These are phyloP conservation scores for Psittacara wagleri DNA, from an alignment of 2,113 vertebrate species.

Conservation along the genomic window DNA sequence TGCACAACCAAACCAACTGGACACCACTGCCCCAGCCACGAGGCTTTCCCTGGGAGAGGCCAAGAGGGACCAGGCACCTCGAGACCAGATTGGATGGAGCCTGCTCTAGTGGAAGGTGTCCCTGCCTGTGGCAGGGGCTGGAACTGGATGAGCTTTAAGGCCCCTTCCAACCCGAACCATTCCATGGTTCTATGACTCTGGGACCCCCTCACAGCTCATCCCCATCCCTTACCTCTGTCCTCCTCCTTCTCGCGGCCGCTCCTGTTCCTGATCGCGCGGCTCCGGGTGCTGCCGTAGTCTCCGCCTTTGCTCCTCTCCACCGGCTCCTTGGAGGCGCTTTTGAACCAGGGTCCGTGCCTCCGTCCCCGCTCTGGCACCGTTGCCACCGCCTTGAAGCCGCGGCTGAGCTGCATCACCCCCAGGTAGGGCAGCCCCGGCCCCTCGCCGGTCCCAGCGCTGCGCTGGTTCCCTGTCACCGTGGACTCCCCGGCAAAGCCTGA, in stretches of 20 bases:
- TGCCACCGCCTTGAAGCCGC: conserved; percentile 74
- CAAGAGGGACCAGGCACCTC: too few species aligned
- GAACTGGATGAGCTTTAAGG: not conserved
- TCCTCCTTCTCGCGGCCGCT: conserved; percentile 85
- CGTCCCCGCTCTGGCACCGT: conserved; percentile 57
- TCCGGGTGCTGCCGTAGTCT: conserved; percentile 81
- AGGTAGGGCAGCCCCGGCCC: conserved; percentile 71
- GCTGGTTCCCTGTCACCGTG: not conserved
- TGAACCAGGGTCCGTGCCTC: conserved; percentile 83
- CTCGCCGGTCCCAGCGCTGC: not conserved
- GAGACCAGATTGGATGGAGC: not conserved
- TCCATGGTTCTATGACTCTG: not conserved
- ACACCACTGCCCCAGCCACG: rapidly evolving
- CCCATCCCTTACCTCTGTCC: conserved; percentile 81
- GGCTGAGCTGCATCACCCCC: conserved; percentile 71
- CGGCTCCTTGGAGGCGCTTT: conserved; percentile 70
- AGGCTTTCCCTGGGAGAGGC: not conserved
- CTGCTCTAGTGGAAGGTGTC: not conserved
- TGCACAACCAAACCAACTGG: not conserved
- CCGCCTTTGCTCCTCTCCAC: conserved; percentile 61
- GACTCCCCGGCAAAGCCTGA: conserved; percentile 82
- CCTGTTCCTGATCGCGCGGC: conserved; percentile 79
- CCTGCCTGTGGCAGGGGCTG: not conserved
- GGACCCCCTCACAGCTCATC: not conserved
- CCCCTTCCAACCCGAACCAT: not conserved